Evolutionary conservation across 2,797 vertebrate species (phyloP), one percentile per base, ranked within the genome.

Genomic region (Sebastes nivosus): DNA sequence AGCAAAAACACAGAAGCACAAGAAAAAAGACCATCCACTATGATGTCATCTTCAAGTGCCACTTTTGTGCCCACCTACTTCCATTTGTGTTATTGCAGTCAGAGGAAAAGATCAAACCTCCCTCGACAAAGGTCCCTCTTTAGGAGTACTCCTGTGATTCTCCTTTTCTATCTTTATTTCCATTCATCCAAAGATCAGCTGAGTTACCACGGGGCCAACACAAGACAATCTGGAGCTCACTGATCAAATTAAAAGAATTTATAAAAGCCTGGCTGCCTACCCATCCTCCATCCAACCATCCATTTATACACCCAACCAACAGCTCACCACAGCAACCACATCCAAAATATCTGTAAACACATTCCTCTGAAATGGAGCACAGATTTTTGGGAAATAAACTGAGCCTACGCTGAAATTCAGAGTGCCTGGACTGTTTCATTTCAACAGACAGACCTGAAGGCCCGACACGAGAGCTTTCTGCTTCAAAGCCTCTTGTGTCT

Each of bases 261-360:
- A 13, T 12, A 7, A 52, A 76, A 12, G 1, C 27, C 32, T 18
- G 20, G 14, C 59, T 72, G 52, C 29, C 6, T 2, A 22, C 63
- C 36, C 36, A 14, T 38, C 36, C 36, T 38, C 79, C 83, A 61
- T 64, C 77, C 75, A 64, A 14, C 32, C 38, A 72, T 46, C 10
- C 46, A 78, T 85, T 72, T 70, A 79, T 72, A 69, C 72, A 67
- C 54, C 73, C 69, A 82, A 72, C 57, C 42, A 72, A 22, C 61
- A 25, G n/a, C 55, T 65, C 65, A 34, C 57, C 80, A 72, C 46
- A 65, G 89, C 81, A 90, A 87, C 91, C 67, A 72, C 61, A 70
- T 16, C 34, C 69, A 79, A 88, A 89, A 75, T 57, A 80, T 25
- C 59, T 67, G 77, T 69, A 87, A 91, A 92, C 80, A 87, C 86